Percentiles rank a stretch among this genome's conserved stretches.
Evolutionary conservation across 1,140 invertebrate genomes (phyloP).

Genomic region (Hypothenemus hampei): DNA sequence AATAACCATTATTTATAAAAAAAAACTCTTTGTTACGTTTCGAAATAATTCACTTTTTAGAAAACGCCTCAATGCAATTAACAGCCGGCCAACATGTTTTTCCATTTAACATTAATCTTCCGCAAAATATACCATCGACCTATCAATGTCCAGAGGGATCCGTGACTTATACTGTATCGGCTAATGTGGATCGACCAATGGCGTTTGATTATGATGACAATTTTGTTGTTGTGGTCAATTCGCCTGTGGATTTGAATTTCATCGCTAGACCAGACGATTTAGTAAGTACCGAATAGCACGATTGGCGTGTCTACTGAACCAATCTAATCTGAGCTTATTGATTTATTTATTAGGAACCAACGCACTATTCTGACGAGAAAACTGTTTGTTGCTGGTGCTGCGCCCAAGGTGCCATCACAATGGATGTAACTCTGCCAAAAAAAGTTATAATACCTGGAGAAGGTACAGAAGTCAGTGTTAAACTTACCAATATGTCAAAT

Average conservation of each 20-base stretch:
- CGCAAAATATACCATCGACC: constrained; percentile 28
- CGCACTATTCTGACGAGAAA: constrained; percentile 30
- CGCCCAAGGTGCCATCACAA: constrained; percentile 26
- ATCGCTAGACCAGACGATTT: constrained; percentile 24
- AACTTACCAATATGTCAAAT: constrained; percentile 27
- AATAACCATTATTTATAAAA: constrained; percentile 1
- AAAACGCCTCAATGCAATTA: constrained; percentile 21
- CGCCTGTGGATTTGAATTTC: constrained; percentile 31
- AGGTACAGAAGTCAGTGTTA: constrained; percentile 21
- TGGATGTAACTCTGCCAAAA: constrained; percentile 29
- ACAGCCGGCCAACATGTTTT: constrained; percentile 32
- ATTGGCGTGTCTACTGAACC: no score
- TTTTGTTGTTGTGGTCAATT: constrained; percentile 24
- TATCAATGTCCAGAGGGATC: constrained; percentile 29
- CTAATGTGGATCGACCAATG: constrained; percentile 33
- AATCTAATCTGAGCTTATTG: neutral
- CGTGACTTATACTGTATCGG: constrained; percentile 29
- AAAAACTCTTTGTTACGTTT: neutral
- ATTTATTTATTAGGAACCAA: constrained; percentile 19
- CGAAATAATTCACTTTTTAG: constrained; percentile 23
- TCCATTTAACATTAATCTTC: constrained; percentile 29
- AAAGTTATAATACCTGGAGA: constrained; percentile 26
- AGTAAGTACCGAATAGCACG: constrained; percentile 6
- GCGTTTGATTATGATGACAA: constrained; percentile 32
- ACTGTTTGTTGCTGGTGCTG: constrained; percentile 31